Conservation (phyloP, 2,888 invertebrate species). For the Onthophagus sagittarius region DNA sequence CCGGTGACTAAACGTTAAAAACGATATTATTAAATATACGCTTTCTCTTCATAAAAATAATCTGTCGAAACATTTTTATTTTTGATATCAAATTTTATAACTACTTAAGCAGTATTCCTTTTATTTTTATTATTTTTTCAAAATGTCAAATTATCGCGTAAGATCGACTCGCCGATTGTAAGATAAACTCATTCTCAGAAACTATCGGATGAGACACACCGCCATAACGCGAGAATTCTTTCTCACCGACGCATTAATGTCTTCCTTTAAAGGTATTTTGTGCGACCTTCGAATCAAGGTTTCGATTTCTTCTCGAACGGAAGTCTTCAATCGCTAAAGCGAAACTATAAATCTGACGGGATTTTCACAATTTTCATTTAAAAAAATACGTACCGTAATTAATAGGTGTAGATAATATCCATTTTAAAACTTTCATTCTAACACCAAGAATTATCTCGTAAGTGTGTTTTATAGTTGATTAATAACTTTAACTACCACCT, state of each 20-base stretch:
- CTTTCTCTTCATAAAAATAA: not conserved
- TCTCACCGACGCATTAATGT: not conserved
- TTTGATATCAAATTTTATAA: too few species aligned
- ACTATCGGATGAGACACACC: not conserved
- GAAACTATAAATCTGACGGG: not conserved
- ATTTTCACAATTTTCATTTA: not conserved
- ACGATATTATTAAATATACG: not conserved
- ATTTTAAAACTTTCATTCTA: not conserved
- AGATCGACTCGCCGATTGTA: not conserved
- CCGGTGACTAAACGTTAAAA: not conserved
- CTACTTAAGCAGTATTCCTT: not conserved
- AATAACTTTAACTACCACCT: not conserved
- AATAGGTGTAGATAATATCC: not conserved
- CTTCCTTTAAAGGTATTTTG: not conserved
- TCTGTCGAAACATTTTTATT: not conserved
- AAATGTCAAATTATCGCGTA: not conserved
- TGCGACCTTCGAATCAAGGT: not conserved
- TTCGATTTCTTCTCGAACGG: not conserved
- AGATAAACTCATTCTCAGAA: not conserved
- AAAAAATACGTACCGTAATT: not conserved
- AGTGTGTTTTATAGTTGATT: not conserved
- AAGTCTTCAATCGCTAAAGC: not conserved
- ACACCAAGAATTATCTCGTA: not conserved
- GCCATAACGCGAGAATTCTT: not conserved
- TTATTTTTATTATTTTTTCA: not conserved